Base-by-base conservation (phyloP, 2,888 invertebrate species). In the Drosophila longiperda region DNA sequence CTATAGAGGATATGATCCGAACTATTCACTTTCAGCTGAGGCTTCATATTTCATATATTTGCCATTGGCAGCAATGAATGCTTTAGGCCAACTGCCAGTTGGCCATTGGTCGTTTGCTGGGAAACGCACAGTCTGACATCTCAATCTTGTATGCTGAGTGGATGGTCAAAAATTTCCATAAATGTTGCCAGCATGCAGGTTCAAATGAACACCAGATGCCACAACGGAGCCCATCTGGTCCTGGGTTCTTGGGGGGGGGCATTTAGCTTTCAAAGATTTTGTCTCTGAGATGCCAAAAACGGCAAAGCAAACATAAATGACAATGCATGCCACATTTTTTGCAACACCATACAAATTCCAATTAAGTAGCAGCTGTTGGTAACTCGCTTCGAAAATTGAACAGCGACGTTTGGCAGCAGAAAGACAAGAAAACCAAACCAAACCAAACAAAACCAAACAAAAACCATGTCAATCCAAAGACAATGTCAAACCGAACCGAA, bases 321-420 rank as follows among this genome's bases (percentile, higher is more conserved):
- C 79, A 80, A 78, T 84, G 82, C 75, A 75, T 84, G 78, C 71
- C 86, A 73, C 88, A 85, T 80, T 87, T 78, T 77, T 82, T 57
- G 68, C 66, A 69, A 74, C 73, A 79, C 61, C 80, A 80, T 72
- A 82, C 88, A 87, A 80, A 75, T 89, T 86, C 82, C 85, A 86
- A 86, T 86, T 86, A 87, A 80, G 85, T 87, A 82, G 89, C 89
- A 89, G 84, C 89, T 86, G 86, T 70, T 89, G 68, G 71, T 61
- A 69, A 70, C 75, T 85, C 66, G 80, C 83, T 76, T 79, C 74
- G 79, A 77, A 84, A 83, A 81, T 83, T 77, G 87, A 83, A 83
- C 69, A 64, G 80, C 75, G 65, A 67, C 63, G 76, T 66, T 66
- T 57, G 67, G 61, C 54, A 67, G 64, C 48, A 23, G 63, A 17